phyloP scores from a whole-genome alignment of 2,113 vertebrate species.

The Dasyprocta punctata region DNA sequence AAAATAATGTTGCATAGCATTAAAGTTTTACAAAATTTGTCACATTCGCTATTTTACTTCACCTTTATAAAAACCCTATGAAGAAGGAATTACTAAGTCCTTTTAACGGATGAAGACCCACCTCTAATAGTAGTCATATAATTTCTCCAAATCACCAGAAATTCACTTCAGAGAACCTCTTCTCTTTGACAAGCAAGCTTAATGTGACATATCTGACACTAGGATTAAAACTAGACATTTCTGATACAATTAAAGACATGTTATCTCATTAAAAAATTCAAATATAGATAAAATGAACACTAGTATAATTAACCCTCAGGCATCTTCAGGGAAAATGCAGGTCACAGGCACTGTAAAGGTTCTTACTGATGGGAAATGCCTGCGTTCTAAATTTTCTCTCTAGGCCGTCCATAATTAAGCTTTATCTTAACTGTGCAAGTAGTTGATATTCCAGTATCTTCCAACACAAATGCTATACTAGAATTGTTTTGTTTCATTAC shows the following conservation, averaged over 20 bases:
- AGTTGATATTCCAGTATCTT: not conserved
- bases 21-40: constrained; percentile 2
- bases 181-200: not conserved
- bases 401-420: not conserved
- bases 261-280: not conserved
- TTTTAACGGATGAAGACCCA: constrained; percentile 8
- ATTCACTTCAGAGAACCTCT: not conserved
- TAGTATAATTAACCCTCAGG: not conserved
- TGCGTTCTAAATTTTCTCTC: not conserved
- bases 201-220: not conserved
- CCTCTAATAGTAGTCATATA: not conserved
- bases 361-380: not conserved
- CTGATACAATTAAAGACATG: not conserved
- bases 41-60: not conserved
- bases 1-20: constrained; percentile 1
- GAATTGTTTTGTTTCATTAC: not conserved
- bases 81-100: not conserved
- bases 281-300: not conserved
- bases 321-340: not conserved
- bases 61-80: constrained; percentile 10
- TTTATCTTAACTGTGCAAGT: not conserved
- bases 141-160: constrained; percentile 4
- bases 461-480: not conserved
- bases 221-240: not conserved
- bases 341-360: not conserved